Percentiles rank a stretch among this genome's conserved stretches.
Conservation (phyloP, 2,797 vertebrate genomes). For the Hoplostethus mediterraneus region DNA sequence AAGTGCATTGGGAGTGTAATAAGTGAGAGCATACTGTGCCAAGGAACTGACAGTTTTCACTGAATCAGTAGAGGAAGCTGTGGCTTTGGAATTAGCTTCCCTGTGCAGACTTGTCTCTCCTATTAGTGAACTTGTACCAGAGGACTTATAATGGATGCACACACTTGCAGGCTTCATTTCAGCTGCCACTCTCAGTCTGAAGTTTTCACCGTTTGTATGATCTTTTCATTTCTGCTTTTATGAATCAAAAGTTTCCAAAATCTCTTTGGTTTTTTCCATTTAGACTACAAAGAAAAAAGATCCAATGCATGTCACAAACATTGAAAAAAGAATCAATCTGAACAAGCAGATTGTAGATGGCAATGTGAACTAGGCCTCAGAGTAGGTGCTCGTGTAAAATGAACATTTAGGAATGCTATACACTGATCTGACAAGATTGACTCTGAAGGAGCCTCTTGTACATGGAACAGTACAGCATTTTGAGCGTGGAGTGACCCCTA, state of each 20-base stretch:
- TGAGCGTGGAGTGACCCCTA: constrained; percentile 71
- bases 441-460: constrained; percentile 2
- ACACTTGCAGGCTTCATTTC: constrained; percentile 2
- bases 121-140: constrained; percentile 57
- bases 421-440: neutral
- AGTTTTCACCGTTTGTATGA: neutral
- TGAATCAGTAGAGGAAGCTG: constrained; percentile 53
- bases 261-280: neutral
- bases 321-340: neutral
- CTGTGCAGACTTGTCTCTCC: constrained; percentile 73
- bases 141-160: constrained; percentile 34
- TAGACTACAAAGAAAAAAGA: neutral
- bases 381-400: neutral
- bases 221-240: neutral
- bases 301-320: neutral
- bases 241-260: neutral
- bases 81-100: constrained; percentile 75
- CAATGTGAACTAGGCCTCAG: neutral
- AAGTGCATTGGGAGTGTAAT: constrained; percentile 66
- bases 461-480: constrained; percentile 11
- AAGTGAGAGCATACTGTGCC: constrained; percentile 67
- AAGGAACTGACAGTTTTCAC: constrained; percentile 72
- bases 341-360: neutral
- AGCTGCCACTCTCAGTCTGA: constrained; percentile 3
- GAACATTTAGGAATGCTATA: constrained; percentile 7